phyloP scores from a whole-genome alignment of 2,888 invertebrate genomes.

The Leptodirus hochenwartii region DNA sequence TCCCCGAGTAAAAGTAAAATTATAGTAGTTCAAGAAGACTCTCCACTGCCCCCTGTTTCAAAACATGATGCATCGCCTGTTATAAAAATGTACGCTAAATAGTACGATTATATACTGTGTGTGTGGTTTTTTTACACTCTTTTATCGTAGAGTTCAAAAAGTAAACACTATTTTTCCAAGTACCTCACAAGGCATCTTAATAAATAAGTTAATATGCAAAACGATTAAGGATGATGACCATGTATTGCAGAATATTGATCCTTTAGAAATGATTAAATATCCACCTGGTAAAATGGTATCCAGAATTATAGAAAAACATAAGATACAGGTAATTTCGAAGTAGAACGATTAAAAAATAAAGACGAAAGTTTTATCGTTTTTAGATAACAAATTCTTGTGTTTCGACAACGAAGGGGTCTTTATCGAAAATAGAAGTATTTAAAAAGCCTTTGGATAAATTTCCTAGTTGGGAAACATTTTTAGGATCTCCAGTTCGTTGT shows the following conservation, averaged over 20 bases:
- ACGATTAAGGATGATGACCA: slow-evolving; percentile 27
- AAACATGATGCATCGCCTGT: background rate
- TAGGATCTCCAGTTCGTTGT: slow-evolving; percentile 40
- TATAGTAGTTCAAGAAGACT: slow-evolving; percentile 49
- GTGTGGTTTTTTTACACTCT: no score
- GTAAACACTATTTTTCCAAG: background rate
- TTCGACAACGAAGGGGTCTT: slow-evolving; percentile 37
- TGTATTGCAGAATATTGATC: slow-evolving; percentile 24
- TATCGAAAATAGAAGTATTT: slow-evolving; percentile 36
- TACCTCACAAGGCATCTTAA: slow-evolving; percentile 23
- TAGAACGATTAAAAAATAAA: background rate
- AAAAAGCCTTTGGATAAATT: slow-evolving; percentile 37
- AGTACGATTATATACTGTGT: slow-evolving; percentile 10
- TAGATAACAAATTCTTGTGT: slow-evolving; percentile 25
- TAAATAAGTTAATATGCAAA: slow-evolving; percentile 25
- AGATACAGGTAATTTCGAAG: background rate
- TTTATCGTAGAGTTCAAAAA: no score
- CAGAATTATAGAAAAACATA: no score
- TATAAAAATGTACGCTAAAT: slow-evolving; percentile 10
- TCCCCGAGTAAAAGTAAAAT: slow-evolving; percentile 66
- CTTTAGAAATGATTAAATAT: slow-evolving; percentile 24
- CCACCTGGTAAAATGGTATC: slow-evolving; percentile 15
- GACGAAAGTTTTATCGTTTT: background rate
- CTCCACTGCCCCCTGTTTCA: no score
- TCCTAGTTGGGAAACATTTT: slow-evolving; percentile 47